Evolutionary conservation across 2,113 vertebrate species (phyloP).

Genomic region (Epinephelus fuscoguttatus): DNA sequence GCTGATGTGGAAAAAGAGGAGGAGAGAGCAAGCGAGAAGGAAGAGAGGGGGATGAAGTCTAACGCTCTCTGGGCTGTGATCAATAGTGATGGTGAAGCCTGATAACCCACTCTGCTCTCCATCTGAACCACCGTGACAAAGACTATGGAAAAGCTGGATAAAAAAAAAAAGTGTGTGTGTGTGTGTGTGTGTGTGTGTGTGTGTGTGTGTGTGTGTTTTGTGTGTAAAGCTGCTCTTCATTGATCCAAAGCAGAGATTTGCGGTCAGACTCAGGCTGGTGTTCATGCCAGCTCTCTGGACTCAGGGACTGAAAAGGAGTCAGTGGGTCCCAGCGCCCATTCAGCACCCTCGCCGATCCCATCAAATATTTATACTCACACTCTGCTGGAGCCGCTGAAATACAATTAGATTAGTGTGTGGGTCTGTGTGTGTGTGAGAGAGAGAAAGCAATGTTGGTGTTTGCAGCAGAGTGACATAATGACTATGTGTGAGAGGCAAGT

Average conservation of each 20-base stretch:
- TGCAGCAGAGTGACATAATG: conserved; percentile 15
- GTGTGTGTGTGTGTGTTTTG: conserved; percentile 11
- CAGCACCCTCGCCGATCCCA: conserved; percentile 37
- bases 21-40: background rate
- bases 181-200: conserved; percentile 24
- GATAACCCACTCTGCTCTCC: conserved; percentile 47
- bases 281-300: conserved; percentile 40
- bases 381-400: conserved; percentile 50
- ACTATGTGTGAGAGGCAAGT: conserved; percentile 5
- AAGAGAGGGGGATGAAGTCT: background rate
- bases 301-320: conserved; percentile 9
- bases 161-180: conserved; percentile 9
- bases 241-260: conserved; percentile 51
- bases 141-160: background rate
- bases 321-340: conserved; percentile 31
- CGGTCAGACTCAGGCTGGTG: conserved; percentile 20
- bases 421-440: conserved; percentile 14
- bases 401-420: conserved; percentile 50
- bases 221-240: conserved; percentile 29
- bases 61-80: conserved; percentile 33
- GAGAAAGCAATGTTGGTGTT: background rate
- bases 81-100: conserved; percentile 55
- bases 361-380: conserved; percentile 74
- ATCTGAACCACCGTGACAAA: conserved; percentile 34
- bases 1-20: conserved; percentile 8